Conservation (phyloP, 2,888 invertebrate species). For the Diplolepis rosae region DNA sequence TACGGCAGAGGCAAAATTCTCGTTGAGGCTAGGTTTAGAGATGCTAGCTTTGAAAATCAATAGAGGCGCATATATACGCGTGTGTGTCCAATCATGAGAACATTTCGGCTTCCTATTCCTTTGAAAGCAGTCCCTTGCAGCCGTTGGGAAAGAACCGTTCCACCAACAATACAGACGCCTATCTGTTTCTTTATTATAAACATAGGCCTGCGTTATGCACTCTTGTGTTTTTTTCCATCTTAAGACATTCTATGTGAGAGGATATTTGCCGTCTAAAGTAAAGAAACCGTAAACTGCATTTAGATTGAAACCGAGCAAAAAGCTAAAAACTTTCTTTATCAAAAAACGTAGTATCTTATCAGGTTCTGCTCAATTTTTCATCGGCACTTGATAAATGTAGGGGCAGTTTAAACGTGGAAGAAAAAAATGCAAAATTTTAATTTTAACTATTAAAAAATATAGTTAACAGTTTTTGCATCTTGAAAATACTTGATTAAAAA, state of each 20-base stretch:
- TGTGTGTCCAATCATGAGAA: slow-evolving; percentile 46
- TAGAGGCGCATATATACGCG: slow-evolving; percentile 47
- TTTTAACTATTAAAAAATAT: too few species aligned
- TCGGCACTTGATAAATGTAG: too few species aligned
- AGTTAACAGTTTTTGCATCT: too few species aligned
- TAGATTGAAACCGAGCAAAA: too few species aligned
- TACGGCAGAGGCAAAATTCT: slow-evolving; percentile 46
- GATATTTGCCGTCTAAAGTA: too few species aligned
- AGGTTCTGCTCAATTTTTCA: too few species aligned
- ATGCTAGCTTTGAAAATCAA: slow-evolving; percentile 50
- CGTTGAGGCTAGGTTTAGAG: slow-evolving; percentile 44
- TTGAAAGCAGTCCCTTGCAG: slow-evolving; percentile 24
- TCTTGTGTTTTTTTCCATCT: slow-evolving; percentile 10
- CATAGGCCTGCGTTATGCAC: slow-evolving; percentile 26
- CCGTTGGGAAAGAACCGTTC: background rate
- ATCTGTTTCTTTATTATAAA: background rate
- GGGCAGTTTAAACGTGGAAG: too few species aligned
- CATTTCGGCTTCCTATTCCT: slow-evolving; percentile 45
- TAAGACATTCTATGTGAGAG: background rate
- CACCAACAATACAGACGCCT: background rate
- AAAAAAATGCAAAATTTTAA: too few species aligned
- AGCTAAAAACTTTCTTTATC: too few species aligned
- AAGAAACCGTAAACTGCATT: too few species aligned
- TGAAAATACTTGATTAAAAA: too few species aligned
- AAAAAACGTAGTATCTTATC: too few species aligned